phyloP scores from a whole-genome alignment of 2,113 vertebrate genomes.

The Fulmarus glacialis region DNA sequence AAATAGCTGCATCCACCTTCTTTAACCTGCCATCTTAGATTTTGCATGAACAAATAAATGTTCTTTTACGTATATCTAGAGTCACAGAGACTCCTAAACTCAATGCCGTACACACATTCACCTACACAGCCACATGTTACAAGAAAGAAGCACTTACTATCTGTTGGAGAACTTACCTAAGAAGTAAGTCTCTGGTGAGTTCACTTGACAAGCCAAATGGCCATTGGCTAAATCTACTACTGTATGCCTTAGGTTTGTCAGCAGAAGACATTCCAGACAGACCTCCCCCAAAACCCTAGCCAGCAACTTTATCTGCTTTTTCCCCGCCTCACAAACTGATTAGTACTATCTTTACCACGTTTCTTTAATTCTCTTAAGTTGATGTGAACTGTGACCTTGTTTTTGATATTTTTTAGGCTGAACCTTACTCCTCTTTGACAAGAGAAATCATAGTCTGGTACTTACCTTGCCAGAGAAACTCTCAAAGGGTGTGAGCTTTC shows the following conservation, averaged over 20 bases:
- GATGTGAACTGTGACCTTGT: background rate
- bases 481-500: background rate
- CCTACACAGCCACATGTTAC: background rate
- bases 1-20: background rate
- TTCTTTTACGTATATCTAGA: background rate
- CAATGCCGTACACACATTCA: fast-evolving
- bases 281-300: background rate
- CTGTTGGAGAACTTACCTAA: background rate
- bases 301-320: background rate
- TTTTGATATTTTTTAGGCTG: background rate
- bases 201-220: background rate
- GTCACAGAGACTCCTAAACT: background rate
- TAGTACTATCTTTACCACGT: background rate
- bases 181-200: background rate
- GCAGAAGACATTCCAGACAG: background rate
- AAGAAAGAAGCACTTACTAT: background rate
- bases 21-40: background rate
- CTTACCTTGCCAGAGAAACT: background rate
- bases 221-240: background rate
- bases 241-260: background rate
- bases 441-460: background rate
- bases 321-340: background rate
- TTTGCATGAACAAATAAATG: background rate
- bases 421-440: background rate
- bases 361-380: background rate